Evolutionary conservation across 2,888 invertebrate genomes (phyloP).

Genomic region (Megastigmus dorsalis): DNA sequence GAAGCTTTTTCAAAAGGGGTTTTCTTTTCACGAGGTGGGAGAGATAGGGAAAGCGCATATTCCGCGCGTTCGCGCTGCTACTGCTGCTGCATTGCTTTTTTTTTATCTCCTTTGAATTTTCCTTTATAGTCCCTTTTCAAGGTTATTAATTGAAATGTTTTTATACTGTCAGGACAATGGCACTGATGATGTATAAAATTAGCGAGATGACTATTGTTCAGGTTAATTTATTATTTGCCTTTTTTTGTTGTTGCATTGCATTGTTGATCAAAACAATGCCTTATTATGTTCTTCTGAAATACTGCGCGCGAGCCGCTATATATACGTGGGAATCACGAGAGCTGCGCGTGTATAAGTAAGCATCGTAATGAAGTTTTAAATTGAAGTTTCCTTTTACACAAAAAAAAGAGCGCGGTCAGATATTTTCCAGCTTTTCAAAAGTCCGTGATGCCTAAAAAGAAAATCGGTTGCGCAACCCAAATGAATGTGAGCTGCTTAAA

Average conservation of each 20-base stretch:
- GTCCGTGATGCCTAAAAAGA: no score
- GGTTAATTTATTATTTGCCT: constrained; percentile 39
- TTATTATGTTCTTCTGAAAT: constrained; percentile 14
- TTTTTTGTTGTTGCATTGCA: constrained; percentile 14
- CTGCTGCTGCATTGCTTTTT: background rate
- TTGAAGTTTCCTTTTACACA: no score
- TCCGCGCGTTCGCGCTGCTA: background rate
- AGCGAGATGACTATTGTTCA: constrained; percentile 26
- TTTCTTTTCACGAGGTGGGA: constrained; percentile 43
- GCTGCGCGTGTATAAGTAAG: no score
- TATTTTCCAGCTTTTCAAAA: no score
- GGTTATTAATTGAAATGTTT: constrained; percentile 49
- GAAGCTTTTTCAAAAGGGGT: constrained; percentile 49
- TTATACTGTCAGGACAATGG: constrained; percentile 43
- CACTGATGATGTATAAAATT: constrained; percentile 42
- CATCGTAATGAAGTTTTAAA: no score
- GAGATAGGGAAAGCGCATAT: constrained; percentile 47
- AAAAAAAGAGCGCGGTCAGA: no score
- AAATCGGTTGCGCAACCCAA: no score
- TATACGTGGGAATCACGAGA: no score
- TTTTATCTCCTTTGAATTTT: constrained; percentile 40
- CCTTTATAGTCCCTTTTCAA: constrained; percentile 35
- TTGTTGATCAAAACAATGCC: constrained; percentile 7
- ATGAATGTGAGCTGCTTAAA: no score
- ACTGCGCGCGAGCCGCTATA: no score